Conservation (phyloP, 2,888 invertebrate species). For the Acleris sparsana region DNA sequence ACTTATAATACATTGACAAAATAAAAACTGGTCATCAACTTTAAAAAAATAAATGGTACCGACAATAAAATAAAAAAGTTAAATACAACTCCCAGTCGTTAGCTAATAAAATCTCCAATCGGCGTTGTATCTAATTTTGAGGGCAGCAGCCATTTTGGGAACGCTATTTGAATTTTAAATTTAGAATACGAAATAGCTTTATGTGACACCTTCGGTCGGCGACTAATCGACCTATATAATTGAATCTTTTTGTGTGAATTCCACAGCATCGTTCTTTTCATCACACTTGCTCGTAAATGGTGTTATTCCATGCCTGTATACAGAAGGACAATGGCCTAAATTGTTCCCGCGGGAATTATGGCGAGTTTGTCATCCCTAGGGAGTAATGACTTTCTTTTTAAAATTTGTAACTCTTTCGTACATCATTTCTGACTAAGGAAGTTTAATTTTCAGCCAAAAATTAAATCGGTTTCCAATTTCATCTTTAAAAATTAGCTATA, state of each 20-base stretch:
- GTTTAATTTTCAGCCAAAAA: no score
- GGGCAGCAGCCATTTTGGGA: constrained; percentile 29
- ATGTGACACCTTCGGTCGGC: constrained; percentile 22
- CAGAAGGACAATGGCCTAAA: no score
- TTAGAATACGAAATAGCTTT: constrained; percentile 28
- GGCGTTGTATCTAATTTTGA: constrained; percentile 20
- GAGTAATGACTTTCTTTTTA: no score
- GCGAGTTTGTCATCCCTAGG: no score
- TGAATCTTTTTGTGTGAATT: not conserved
- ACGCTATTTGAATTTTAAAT: constrained; percentile 35
- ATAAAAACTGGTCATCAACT: not conserved
- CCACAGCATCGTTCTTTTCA: not conserved
- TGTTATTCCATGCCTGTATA: no score
- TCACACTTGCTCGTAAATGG: no score
- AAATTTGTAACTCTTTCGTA: no score
- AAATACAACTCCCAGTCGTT: constrained; percentile 11
- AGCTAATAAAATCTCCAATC: constrained; percentile 21
- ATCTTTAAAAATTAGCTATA: no score
- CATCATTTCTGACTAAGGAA: no score
- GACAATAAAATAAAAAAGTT: not conserved
- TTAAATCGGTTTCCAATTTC: no score
- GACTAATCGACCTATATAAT: constrained; percentile 24
- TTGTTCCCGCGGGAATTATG: no score
- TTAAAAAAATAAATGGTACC: not conserved
- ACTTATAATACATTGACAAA: not conserved